phyloP scores from a whole-genome alignment of 2,888 invertebrate genomes.

The Dolomedes plantarius region DNA sequence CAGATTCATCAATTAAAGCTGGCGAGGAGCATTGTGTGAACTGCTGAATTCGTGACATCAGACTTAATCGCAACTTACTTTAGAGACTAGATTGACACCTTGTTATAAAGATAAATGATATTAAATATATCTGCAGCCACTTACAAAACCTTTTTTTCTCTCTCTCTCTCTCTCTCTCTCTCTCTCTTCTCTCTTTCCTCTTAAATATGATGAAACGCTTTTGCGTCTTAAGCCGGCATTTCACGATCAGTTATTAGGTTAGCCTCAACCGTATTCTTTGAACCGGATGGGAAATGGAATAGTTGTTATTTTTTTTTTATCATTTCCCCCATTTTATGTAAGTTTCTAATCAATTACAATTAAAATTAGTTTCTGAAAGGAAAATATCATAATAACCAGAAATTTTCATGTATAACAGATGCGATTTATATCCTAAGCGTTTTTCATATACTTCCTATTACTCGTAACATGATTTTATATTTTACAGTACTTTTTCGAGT shows the following conservation, averaged over 20 bases:
- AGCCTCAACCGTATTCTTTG: not conserved
- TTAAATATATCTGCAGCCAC: constrained; percentile 8
- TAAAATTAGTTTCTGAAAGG: too few species aligned
- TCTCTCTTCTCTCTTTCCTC: not conserved
- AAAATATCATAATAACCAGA: too few species aligned
- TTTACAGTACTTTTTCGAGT: too few species aligned
- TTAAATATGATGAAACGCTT: not conserved
- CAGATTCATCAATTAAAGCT: constrained; percentile 13
- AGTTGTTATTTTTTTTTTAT: too few species aligned
- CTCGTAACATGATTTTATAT: too few species aligned
- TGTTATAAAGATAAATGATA: constrained; percentile 18
- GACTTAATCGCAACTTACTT: constrained; percentile 9
- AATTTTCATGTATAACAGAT: too few species aligned
- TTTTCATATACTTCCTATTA: too few species aligned
- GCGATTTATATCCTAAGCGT: too few species aligned
- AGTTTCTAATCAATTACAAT: too few species aligned
- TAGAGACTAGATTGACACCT: not conserved
- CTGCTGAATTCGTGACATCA: constrained; percentile 1
- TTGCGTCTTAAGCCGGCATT: not conserved
- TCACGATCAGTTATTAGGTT: not conserved
- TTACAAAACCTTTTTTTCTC: not conserved
- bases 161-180: not conserved
- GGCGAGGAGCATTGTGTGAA: not conserved
- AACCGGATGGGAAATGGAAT: not conserved
- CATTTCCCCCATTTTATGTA: too few species aligned